A percentile compares a stretch with the other conserved stretches of the same genome.
Evolutionary conservation across 2,888 invertebrate species (phyloP).

Genomic region (Rhingia campestris): DNA sequence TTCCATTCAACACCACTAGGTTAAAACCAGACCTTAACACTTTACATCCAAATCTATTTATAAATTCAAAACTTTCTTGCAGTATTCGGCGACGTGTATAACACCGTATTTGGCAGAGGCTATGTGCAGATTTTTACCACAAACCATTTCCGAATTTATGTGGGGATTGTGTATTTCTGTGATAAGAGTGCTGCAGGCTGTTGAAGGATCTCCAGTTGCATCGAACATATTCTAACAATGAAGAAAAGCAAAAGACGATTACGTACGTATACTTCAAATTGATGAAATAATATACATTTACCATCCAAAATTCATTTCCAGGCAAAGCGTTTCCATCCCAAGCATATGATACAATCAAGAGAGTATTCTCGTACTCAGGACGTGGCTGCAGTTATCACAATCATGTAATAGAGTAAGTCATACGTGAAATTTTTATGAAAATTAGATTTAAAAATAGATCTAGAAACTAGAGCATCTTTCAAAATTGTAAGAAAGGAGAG

Average conservation of each 20-base stretch:
- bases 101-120: conserved; percentile 81
- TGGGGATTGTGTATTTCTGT: conserved; percentile 85
- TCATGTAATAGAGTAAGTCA: conserved; percentile 1
- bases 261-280: no score
- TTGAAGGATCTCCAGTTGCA: conserved; percentile 84
- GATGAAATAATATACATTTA: conserved; percentile 75
- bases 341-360: conserved; percentile 87
- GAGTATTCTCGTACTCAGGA: conserved; percentile 82
- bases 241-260: background rate
- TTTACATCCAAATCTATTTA: conserved; percentile 11
- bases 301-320: conserved; percentile 89
- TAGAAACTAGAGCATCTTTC: no score
- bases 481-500: no score
- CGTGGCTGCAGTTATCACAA: conserved; percentile 17
- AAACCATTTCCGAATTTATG: conserved; percentile 83
- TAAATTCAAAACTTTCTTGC: conserved; percentile 62
- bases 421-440: no score
- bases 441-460: no score
- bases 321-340: conserved; percentile 90
- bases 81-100: conserved; percentile 79
- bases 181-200: conserved; percentile 85
- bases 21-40: no score
- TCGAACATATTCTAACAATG: conserved; percentile 79
- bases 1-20: no score
- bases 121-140: conserved; percentile 84